Evolutionary conservation across 1,140 invertebrate genomes (phyloP), one percentile per base, ranked within the genome.

Genomic region (Ylistrum balloti): DNA sequence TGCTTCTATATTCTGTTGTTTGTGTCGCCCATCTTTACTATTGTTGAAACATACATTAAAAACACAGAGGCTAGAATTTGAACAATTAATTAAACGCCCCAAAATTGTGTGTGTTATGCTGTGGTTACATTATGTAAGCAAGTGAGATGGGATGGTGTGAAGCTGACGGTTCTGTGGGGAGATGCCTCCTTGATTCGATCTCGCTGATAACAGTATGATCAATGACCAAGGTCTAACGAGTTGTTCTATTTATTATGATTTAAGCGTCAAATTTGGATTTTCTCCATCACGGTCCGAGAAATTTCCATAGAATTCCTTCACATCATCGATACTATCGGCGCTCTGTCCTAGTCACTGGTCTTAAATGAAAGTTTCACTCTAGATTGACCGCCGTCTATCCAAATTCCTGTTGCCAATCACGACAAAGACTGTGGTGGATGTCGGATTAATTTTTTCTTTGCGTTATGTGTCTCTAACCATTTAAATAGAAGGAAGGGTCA

Each of bases 201-300:
- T 74, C 22, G 28, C 56, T 74, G 56, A 74, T 74, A 74, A 74
- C n/a, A 74, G 17, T 74, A 74, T 74, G 56, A 74, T 74, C 56
- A 74, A 74, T 74, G 56, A 11, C 56, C 22, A 11, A 5, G 22
- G 56, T 28, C 17, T 74, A 9, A 74, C 22, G 56, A 74, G 56
- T 74, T 74, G 22, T 74, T 74, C 56, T 74, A 74, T 22, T 74
- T 74, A 74, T 74, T 28, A 28, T 74, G 56, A 74, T 74, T 74
- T 74, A 74, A 28, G 56, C 28, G 56, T 74, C 56, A 74, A 74
- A 74, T 74, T 74, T 74, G 56, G 56, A 74, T 74, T n/a, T 74
- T 74, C 56, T 74, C 56, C 9, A 74, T 74, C 56, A 28, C 56
- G 56, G 28, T n/a, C 56, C 22, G 28, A 74, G 56, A 74, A 74